Conservation (phyloP, 92 coral and sea anemone genomes). For the Epizoanthus ramosus region DNA sequence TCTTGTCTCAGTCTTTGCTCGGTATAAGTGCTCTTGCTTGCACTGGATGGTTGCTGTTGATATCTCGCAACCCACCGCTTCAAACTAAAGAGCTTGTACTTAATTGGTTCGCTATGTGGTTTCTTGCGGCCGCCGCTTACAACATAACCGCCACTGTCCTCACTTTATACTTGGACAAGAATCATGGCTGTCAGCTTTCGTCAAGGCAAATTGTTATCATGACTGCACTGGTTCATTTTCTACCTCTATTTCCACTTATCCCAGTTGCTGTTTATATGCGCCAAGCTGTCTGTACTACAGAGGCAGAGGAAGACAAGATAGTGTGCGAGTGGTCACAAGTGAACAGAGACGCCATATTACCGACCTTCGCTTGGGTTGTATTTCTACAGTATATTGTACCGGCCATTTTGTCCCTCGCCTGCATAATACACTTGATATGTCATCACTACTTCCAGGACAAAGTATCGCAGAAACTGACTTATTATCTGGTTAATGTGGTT, state of each 20-base stretch:
- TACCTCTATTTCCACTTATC: no score
- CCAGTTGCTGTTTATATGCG: no score
- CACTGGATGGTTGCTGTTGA: not conserved
- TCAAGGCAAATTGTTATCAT: not conserved
- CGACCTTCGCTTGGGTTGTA: not conserved
- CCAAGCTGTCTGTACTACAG: no score
- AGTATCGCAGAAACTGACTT: not conserved
- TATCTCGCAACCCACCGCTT: not conserved
- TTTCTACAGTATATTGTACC: not conserved
- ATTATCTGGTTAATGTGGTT: not conserved
- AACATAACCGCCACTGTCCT: not conserved
- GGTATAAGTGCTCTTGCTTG: not conserved
- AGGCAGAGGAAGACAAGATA: not conserved
- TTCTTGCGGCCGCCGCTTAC: not conserved
- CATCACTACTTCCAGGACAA: not conserved
- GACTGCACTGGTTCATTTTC: no score
- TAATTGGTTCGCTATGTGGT: not conserved
- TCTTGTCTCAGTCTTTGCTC: not conserved
- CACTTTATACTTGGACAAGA: not conserved
- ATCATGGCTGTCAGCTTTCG: no score
- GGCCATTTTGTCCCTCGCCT: not conserved
- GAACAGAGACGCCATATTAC: not conserved
- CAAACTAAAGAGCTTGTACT: not conserved
- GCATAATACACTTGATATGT: not conserved
- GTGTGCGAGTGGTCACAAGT: slow-evolving; percentile 8